phyloP scores from a whole-genome alignment of 2,797 vertebrate genomes.

The Saxicola maurus region DNA sequence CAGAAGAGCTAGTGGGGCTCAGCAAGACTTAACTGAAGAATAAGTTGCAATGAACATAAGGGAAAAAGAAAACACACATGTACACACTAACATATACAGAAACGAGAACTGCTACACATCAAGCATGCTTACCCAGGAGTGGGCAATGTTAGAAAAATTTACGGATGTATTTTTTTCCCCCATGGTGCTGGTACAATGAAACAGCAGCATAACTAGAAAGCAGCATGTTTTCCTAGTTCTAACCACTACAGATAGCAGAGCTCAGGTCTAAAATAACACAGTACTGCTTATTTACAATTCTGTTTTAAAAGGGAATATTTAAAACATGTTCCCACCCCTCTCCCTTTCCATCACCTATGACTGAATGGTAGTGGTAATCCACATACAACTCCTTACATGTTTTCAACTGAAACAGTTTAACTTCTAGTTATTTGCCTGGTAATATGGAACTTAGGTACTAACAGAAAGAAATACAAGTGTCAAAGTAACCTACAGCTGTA shows the following conservation, averaged over 20 bases:
- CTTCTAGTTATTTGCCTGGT: slow-evolving; percentile 21
- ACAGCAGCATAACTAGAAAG: slow-evolving; percentile 65
- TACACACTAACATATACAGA: slow-evolving; percentile 57
- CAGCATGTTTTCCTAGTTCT: slow-evolving; percentile 66
- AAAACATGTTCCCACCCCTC: slow-evolving; percentile 61
- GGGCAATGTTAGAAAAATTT: slow-evolving; percentile 58
- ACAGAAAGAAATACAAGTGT: neutral
- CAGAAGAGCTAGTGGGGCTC: slow-evolving; percentile 69
- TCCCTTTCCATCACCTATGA: slow-evolving; percentile 40
- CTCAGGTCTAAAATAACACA: slow-evolving; percentile 63
- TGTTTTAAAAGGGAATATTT: slow-evolving; percentile 53
- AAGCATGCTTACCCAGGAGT: slow-evolving; percentile 65
- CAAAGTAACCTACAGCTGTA: slow-evolving; percentile 27
- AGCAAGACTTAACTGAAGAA: slow-evolving; percentile 62
- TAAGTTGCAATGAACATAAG: slow-evolving; percentile 48
- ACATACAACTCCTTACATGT: slow-evolving; percentile 41
- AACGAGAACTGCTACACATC: slow-evolving; percentile 54
- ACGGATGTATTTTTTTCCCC: slow-evolving; percentile 13
- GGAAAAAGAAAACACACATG: slow-evolving; percentile 26
- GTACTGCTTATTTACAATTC: slow-evolving; percentile 71
- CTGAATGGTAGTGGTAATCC: slow-evolving; percentile 49
- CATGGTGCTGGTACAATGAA: slow-evolving; percentile 66
- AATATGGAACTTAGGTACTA: neutral
- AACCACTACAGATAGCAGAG: slow-evolving; percentile 64
- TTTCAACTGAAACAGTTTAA: slow-evolving; percentile 59